phyloP scores from a whole-genome alignment of 2,113 vertebrate species.

The Muscicapa adusta region DNA sequence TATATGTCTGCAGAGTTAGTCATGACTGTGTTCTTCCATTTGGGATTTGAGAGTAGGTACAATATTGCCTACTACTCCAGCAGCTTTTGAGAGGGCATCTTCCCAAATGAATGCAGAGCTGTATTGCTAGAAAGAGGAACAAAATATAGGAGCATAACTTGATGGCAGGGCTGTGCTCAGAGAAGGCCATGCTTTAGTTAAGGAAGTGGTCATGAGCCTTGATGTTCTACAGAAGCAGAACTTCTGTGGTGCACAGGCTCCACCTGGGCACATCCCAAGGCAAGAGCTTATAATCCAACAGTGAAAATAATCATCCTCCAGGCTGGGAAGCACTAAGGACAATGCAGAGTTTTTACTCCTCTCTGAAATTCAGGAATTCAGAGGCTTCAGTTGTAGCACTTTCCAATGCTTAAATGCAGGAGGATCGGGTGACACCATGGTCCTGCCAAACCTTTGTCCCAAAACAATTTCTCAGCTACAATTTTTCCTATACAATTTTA shows the following conservation, averaged over 20 bases:
- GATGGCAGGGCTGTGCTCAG: not conserved
- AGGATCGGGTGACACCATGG: rapidly evolving
- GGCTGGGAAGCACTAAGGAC: not conserved
- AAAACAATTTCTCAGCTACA: not conserved
- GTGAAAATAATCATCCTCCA: not conserved
- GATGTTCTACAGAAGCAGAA: not conserved
- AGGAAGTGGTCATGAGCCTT: not conserved
- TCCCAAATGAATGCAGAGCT: not conserved
- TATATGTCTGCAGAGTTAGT: not conserved
- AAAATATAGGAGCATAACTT: not conserved
- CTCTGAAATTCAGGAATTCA: not conserved
- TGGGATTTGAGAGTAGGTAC: not conserved
- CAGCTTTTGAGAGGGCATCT: not conserved
- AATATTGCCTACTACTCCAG: not conserved
- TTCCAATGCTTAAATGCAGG: not conserved
- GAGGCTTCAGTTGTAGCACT: not conserved
- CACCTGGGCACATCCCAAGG: not conserved
- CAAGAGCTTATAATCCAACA: not conserved
- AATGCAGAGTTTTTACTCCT: not conserved
- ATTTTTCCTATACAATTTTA: not conserved
- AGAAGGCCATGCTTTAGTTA: not conserved
- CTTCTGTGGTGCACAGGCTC: not conserved
- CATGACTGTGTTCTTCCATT: not conserved
- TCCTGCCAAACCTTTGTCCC: not conserved
- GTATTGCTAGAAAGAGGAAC: not conserved